Conservation (phyloP, 2,113 vertebrate species). For the Cephalopholis sonnerati region DNA sequence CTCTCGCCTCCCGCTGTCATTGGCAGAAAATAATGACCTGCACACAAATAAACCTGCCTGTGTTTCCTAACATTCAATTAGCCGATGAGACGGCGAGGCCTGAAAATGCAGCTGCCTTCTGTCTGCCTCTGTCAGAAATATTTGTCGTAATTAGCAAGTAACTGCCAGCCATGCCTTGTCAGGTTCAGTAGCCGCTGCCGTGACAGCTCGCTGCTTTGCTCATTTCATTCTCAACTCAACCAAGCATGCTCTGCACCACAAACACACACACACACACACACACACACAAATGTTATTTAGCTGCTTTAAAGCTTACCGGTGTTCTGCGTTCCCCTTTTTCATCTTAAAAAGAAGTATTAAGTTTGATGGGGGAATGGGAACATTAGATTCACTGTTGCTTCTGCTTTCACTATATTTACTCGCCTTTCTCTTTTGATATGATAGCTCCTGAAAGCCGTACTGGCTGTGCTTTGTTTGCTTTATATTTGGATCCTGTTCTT, state of each 20-base stretch:
- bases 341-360: constrained; percentile 42
- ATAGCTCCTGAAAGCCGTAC: constrained; percentile 50
- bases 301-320: constrained; percentile 25
- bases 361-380: constrained; percentile 24
- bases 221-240: constrained; percentile 45
- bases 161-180: constrained; percentile 53
- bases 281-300: constrained; percentile 21
- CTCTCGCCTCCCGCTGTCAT: constrained; percentile 6
- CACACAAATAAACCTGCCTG: constrained; percentile 37
- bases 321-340: constrained; percentile 26
- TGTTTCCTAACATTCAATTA: constrained; percentile 52
- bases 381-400: constrained; percentile 18
- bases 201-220: constrained; percentile 51
- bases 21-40: constrained; percentile 29
- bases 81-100: constrained; percentile 11
- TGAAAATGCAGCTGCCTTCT: constrained; percentile 25
- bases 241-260: constrained; percentile 25
- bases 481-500: constrained; percentile 42
- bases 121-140: constrained; percentile 51
- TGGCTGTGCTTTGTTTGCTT: constrained; percentile 37
- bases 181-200: constrained; percentile 29
- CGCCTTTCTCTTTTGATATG: constrained; percentile 51
- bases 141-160: constrained; percentile 67
- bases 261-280: constrained; percentile 11
- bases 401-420: constrained; percentile 35